Conservation (phyloP, 2,113 vertebrate species). For the Benitochromis conjunctus region DNA sequence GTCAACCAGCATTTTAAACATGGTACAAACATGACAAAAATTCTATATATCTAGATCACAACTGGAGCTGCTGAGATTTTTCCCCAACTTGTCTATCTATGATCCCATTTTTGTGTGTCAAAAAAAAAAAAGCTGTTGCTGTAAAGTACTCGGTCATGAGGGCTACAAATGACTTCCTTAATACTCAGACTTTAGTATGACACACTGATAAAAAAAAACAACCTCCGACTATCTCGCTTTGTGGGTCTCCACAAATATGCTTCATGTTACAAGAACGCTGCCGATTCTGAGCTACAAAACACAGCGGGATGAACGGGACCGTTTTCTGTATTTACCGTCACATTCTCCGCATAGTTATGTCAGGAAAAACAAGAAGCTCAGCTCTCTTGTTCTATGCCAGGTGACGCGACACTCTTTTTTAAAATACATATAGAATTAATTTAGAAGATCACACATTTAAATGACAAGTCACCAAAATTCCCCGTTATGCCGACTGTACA, state of each 20-base stretch:
- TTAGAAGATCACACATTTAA: conserved; percentile 20
- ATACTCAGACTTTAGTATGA: not conserved
- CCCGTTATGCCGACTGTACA: not conserved
- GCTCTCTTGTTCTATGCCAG: not conserved
- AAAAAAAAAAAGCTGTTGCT: not conserved
- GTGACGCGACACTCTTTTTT: not conserved
- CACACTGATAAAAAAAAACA: not conserved
- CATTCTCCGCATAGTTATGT: conserved; percentile 32
- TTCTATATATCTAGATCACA: not conserved
- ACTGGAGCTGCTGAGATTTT: not conserved
- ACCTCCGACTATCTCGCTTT: not conserved
- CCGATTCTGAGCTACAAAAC: not conserved
- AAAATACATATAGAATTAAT: conserved; percentile 14
- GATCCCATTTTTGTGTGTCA: not conserved
- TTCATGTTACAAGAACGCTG: conserved; percentile 11
- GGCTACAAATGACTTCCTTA: not conserved
- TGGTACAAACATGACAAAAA: not conserved
- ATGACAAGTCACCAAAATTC: conserved; percentile 17
- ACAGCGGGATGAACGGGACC: not conserved
- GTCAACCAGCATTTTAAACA: conserved; percentile 1
- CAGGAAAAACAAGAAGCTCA: not conserved
- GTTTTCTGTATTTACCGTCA: not conserved
- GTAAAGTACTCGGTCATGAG: not conserved
- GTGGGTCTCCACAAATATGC: not conserved
- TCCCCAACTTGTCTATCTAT: not conserved